phyloP scores from a whole-genome alignment of 2,797 vertebrate species.

The Danio jaintianensis region DNA sequence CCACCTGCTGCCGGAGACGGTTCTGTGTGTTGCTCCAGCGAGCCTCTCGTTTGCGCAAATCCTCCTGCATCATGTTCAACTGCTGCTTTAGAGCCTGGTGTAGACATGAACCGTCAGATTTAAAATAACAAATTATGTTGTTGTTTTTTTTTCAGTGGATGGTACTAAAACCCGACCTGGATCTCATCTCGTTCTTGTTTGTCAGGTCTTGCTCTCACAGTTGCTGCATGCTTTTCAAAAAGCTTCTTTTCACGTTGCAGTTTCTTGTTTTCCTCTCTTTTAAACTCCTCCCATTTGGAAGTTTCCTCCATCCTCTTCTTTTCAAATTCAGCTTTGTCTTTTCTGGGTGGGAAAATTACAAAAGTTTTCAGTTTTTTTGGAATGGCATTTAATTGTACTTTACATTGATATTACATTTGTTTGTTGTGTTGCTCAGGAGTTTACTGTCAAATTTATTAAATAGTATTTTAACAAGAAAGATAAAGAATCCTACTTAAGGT shows the following conservation, averaged over 20 bases:
- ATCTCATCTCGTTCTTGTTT: conserved; percentile 96
- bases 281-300: conserved; percentile 88
- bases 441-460: too few relatives aligned
- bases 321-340: conserved; percentile 87
- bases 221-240: conserved; percentile 89
- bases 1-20: conserved; percentile 88
- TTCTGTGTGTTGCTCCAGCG: conserved; percentile 88
- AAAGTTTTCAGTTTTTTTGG: background rate
- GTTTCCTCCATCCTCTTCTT: conserved; percentile 83
- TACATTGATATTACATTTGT: background rate
- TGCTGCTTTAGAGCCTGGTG: conserved; percentile 88
- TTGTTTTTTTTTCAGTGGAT: background rate
- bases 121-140: background rate
- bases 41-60: conserved; percentile 86
- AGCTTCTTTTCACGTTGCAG: conserved; percentile 90
- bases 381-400: background rate
- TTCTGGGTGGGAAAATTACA: conserved; percentile 72
- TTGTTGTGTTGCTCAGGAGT: too few relatives aligned
- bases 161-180: conserved; percentile 78
- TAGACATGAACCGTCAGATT: background rate
- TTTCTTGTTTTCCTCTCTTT: conserved; percentile 88
- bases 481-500: conserved; percentile 79
- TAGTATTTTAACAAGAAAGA: background rate
- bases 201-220: conserved; percentile 89
- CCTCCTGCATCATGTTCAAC: conserved; percentile 88